Conservation (phyloP, 2,797 vertebrate species). For the Hemitrygon akajei region DNA sequence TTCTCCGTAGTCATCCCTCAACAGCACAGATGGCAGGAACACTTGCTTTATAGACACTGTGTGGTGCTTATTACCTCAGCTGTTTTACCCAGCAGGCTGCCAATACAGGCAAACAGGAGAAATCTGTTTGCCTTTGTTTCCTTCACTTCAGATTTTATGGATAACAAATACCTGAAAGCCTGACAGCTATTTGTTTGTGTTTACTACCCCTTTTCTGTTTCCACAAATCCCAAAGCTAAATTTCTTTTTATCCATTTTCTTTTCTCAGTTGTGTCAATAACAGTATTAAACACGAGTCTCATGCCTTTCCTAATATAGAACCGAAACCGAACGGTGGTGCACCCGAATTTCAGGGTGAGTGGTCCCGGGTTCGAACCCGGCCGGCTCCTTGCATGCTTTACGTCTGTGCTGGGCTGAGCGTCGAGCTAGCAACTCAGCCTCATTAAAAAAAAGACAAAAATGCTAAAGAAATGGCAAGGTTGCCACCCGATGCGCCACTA, state of each 20-base stretch:
- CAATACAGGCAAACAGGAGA: slow-evolving; percentile 29
- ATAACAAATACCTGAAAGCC: slow-evolving; percentile 5
- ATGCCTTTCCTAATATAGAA: not conserved
- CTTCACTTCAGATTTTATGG: not conserved
- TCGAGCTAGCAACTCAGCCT: no score
- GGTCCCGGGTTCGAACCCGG: no score
- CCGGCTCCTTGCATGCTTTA: no score
- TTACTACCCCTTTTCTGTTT: not conserved
- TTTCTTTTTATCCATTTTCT: not conserved
- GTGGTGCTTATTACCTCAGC: slow-evolving; percentile 38
- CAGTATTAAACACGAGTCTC: not conserved
- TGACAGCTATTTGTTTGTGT: not conserved
- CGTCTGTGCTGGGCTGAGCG: no score
- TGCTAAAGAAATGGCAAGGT: no score
- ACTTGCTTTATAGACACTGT: slow-evolving; percentile 21
- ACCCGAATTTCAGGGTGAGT: no score
- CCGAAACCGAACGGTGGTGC: no score
- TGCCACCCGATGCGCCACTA: no score
- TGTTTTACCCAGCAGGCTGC: slow-evolving; percentile 38
- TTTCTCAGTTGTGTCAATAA: not conserved
- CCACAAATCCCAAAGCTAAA: not conserved
- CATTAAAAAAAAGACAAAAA: no score
- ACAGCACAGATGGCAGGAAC: slow-evolving; percentile 39
- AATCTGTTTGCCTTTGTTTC: slow-evolving; percentile 37
- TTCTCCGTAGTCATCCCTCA: slow-evolving; percentile 36